Evolutionary conservation across 2,888 invertebrate species (phyloP).

Genomic region (Brenthis daphne): DNA sequence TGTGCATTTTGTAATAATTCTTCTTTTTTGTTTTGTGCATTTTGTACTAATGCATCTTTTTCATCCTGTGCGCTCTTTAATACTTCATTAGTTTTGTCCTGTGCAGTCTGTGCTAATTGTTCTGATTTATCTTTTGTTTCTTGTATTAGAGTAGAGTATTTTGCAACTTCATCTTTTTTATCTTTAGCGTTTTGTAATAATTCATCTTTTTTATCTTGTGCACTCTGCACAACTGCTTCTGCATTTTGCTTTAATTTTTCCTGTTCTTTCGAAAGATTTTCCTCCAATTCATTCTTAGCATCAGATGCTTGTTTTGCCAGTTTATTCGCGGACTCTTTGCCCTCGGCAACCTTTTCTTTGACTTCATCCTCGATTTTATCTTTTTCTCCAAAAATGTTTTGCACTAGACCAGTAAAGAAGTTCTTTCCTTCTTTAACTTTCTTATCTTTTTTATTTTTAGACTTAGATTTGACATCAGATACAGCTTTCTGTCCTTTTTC

Average conservation of each 20-base stretch:
- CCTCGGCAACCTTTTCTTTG: slow-evolving; percentile 64
- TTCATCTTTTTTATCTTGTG: slow-evolving; percentile 42
- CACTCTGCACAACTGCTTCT: slow-evolving; percentile 34
- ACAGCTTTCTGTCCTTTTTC: slow-evolving; percentile 57
- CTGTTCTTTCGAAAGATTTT: slow-evolving; percentile 54
- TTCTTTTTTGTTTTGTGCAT: slow-evolving; percentile 38
- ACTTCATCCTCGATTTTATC: slow-evolving; percentile 73
- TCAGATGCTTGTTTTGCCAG: slow-evolving; percentile 58
- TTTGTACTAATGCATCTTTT: slow-evolving; percentile 40
- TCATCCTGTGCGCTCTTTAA: slow-evolving; percentile 46
- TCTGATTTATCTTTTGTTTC: slow-evolving; percentile 38
- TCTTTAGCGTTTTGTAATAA: slow-evolving; percentile 32
- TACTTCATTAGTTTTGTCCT: slow-evolving; percentile 48
- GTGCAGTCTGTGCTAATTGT: background rate
- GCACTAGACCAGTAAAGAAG: slow-evolving; percentile 72
- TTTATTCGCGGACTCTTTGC: slow-evolving; percentile 65
- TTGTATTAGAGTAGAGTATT: slow-evolving; percentile 1
- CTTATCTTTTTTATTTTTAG: slow-evolving; percentile 58
- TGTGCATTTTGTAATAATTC: slow-evolving; percentile 41
- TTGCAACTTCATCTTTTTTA: slow-evolving; percentile 17
- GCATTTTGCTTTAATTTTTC: slow-evolving; percentile 45
- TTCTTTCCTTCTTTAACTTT: slow-evolving; percentile 74
- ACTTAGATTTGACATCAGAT: slow-evolving; percentile 48
- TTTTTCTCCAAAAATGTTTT: slow-evolving; percentile 74
- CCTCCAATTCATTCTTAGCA: slow-evolving; percentile 62